Evolutionary conservation across 2,888 invertebrate genomes (phyloP), one percentile per base, ranked within the genome.

Genomic region (Machimus rusticus): DNA sequence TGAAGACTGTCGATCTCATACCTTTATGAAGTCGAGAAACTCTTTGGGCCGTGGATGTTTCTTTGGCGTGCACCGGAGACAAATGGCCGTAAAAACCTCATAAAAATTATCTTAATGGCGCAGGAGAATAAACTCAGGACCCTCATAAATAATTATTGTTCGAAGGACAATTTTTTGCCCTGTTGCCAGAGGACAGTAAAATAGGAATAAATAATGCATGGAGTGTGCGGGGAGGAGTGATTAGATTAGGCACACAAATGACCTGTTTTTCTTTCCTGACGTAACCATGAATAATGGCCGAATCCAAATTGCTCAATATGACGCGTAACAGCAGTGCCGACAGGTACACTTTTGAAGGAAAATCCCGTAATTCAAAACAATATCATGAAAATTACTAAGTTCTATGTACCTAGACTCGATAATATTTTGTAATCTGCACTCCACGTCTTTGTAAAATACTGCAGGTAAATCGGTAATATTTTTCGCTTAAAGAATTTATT

Each of bases 91-190:
- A 82, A 82, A 82, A 82, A 19, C 37, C 82, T 82, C 57, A 82
- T 82, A 82, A 82, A 82, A 82, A 82, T 82, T 82, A 82, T 82
- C 82, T 82, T 57, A 82, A 57, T 82, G 82, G 57, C 66, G 12
- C 31, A 82, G 37, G 37, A 34, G 57, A 57, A 81, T 55, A 81
- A 28, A 81, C 23, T 57, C 82, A 57, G 82, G 82, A 57, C 57
- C 57, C 57, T 82, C 39, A 57, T 82, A 82, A 82, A 82, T 57
- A 57, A 57, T 82, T 34, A 82, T 66, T 82, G 28, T 34, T 34
- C 57, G 9, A 66, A 82, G 66, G 57, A 82, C 82, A 76, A 57
- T 57, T 82, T 66, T 82, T 82, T 82, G 51, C 6, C 51, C 23
- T 31, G 14, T 28, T 77, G 37, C 19, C 9, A 1, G 34, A 66